Evolutionary conservation across 2,113 vertebrate species (phyloP).

Genomic region (Corvus hawaiiensis): DNA sequence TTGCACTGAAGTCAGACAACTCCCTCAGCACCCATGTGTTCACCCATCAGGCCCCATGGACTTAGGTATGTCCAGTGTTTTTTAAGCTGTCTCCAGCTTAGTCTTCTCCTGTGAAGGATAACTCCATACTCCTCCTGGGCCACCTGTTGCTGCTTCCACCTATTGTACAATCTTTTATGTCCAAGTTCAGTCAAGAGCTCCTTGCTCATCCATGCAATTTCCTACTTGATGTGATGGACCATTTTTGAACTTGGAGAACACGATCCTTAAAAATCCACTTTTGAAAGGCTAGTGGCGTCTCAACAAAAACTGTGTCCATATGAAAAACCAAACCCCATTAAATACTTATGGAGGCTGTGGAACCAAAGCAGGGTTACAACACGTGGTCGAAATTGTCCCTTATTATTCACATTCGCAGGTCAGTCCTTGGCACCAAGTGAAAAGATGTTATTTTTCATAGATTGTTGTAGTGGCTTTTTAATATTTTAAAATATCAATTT

Average conservation of each 20-base stretch:
- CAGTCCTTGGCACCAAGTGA: not conserved
- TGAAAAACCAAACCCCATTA: not conserved
- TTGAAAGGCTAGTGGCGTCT: not conserved
- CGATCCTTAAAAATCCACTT: not conserved
- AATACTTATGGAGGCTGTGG: not conserved
- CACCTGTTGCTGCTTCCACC: not conserved
- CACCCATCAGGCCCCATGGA: not conserved
- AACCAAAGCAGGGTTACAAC: not conserved
- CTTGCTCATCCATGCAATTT: not conserved
- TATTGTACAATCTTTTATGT: not conserved
- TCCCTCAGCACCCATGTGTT: not conserved
- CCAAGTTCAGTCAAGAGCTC: not conserved
- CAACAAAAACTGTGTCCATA: not conserved
- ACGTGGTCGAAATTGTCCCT: not conserved
- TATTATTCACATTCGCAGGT: not conserved
- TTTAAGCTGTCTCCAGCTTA: not conserved
- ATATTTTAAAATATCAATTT: not conserved
- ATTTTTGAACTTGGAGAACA: not conserved
- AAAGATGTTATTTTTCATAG: not conserved
- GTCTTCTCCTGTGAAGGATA: not conserved
- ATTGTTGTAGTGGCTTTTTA: not conserved
- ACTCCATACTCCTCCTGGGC: not conserved
- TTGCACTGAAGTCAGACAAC: not conserved
- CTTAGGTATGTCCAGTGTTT: fast-evolving
- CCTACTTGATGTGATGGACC: not conserved